Percentiles rank a stretch among this genome's conserved stretches.
Evolutionary conservation across 2,888 invertebrate genomes (phyloP).

Genomic region (Eristalis intricaria): DNA sequence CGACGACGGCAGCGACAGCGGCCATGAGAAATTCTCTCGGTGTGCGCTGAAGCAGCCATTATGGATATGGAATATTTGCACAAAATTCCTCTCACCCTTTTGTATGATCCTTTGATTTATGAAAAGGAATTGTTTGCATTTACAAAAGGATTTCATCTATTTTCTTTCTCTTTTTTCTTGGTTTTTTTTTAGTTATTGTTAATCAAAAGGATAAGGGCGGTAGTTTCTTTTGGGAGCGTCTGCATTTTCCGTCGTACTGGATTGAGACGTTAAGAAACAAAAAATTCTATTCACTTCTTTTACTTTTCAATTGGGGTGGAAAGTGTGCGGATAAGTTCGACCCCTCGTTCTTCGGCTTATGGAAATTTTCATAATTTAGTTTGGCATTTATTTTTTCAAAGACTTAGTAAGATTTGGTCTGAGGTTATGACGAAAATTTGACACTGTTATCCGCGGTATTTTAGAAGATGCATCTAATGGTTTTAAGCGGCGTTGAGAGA

Average conservation of each 20-base stretch:
- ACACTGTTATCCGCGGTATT: constrained; percentile 12
- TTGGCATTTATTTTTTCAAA: not conserved
- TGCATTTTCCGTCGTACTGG: constrained; percentile 8
- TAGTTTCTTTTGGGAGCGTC: constrained; percentile 1
- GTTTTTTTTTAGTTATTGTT: not conserved
- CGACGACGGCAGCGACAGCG: constrained; percentile 42
- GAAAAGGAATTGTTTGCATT: constrained; percentile 57
- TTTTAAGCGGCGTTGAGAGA: not conserved
- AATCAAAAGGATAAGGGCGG: constrained; percentile 17
- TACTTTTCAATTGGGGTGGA: constrained; percentile 36
- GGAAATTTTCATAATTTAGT: not conserved
- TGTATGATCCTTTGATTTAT: constrained; percentile 69
- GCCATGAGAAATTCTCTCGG: constrained; percentile 60
- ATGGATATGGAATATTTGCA: constrained; percentile 71
- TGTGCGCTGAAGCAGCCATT: constrained; percentile 63
- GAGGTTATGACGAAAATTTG: constrained; percentile 39
- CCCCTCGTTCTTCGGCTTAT: not conserved
- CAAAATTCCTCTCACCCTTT: constrained; percentile 63
- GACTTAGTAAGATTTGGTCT: constrained; percentile 23
- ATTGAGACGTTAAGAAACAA: constrained; percentile 53
- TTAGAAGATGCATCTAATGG: not conserved
- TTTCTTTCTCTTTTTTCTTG: not conserved
- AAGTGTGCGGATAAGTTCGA: constrained; percentile 27
- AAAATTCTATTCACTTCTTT: not conserved
- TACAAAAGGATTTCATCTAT: constrained; percentile 47